phyloP scores from a whole-genome alignment of 1,140 invertebrate genomes.

The Neodiprion fabricii region DNA sequence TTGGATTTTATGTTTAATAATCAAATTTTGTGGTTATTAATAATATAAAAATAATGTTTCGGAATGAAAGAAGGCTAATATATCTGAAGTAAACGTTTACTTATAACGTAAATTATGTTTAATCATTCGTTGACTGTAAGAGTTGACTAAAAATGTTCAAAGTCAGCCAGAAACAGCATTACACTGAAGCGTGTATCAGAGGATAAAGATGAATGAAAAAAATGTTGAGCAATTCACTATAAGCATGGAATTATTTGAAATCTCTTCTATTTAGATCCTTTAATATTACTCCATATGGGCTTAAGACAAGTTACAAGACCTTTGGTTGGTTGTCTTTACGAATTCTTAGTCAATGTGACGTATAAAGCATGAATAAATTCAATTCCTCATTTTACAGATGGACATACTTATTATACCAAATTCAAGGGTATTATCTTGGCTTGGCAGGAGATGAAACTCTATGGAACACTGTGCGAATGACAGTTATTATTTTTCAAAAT shows the following conservation, averaged over 20 bases:
- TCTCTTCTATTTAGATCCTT: constrained; percentile 16
- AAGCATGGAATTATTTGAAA: background rate
- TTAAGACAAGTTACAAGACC: background rate
- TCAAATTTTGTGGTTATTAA: too few species aligned
- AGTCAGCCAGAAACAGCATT: too few species aligned
- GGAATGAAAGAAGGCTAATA: constrained; percentile 4
- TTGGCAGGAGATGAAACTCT: constrained; percentile 57
- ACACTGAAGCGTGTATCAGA: too few species aligned
- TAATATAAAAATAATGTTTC: background rate
- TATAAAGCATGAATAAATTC: background rate
- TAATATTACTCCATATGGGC: background rate
- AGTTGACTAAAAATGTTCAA: background rate
- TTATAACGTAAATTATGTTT: too few species aligned
- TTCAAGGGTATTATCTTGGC: constrained; percentile 65
- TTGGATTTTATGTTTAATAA: too few species aligned
- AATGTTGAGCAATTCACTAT: constrained; percentile 1
- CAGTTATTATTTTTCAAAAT: constrained; percentile 88
- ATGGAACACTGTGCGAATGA: constrained; percentile 72
- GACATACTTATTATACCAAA: constrained; percentile 73
- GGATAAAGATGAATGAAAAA: constrained; percentile 8
- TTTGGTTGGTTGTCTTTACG: constrained; percentile 11
- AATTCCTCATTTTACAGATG: constrained; percentile 68
- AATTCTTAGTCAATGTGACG: constrained; percentile 3
- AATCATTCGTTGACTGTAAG: background rate
- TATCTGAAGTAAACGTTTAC: background rate